Base-by-base conservation (phyloP, 2,888 invertebrate genomes). In the Polyploca ridens region DNA sequence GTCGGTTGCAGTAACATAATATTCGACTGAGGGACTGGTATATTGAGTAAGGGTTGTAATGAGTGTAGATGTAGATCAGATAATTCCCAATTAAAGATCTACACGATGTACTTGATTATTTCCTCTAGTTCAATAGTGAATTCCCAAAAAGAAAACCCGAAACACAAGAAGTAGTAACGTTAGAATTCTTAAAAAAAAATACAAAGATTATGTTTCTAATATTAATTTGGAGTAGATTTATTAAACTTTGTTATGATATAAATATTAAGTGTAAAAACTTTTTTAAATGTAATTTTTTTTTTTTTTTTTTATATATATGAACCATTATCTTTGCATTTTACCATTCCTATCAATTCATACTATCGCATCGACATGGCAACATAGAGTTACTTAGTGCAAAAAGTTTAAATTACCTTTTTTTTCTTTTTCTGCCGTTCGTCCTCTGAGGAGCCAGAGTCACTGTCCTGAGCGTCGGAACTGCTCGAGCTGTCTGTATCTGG, bases 401-500 rank as follows among this genome's bases (percentile, higher is more conserved):
- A 69, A 67, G 62, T 63, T 62, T 69, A 76, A 85, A 82, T 84
- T 92, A 93, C 93, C 93, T 93, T 92, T 74, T 91, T 92, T 77
- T 91, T 93, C 73, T 90, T 91, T 69, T 86, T 91, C 70, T 86
- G 87, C 49, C 83, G 82, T 35, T 89, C 90, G 46, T 90, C 92
- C 64, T 89, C 93, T 0, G 92, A 87, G 68, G 83, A 87, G 68
- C 71, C 84, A 1, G 85, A 81, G 67, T 89, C 90, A 69, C 86
- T 88, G 71, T 88, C 89, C 66, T 90, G 93, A 65, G 69, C 90
- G 70, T 89, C 90, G 49, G 88, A 91, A 65, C 91, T 93, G 74
- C 87, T 94, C n/a, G 92, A 93, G 62, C 93, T 91, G 38, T 93
- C 95, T 7, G 90, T 87, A 73, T 94, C 94, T 7, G 93, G 91